phyloP scores from a whole-genome alignment of 2,113 vertebrate species.

The Dipodomys merriami region DNA sequence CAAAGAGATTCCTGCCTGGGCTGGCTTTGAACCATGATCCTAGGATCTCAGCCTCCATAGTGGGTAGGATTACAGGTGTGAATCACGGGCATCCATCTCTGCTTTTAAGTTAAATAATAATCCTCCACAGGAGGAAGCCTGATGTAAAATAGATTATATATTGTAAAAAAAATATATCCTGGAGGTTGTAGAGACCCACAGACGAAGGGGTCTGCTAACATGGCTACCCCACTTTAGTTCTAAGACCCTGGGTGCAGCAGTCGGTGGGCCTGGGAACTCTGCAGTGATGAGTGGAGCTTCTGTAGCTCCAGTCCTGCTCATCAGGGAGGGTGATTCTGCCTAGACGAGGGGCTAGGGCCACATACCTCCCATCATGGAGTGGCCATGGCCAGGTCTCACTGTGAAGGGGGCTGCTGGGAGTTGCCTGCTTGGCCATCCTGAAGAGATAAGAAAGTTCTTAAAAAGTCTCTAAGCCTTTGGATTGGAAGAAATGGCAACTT shows the following conservation, averaged over 20 bases:
- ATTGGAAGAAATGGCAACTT: not conserved
- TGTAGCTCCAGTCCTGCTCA: not conserved
- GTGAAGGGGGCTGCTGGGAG: not conserved
- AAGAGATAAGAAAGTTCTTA: not conserved
- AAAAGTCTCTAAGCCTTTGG: not conserved
- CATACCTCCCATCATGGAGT: not conserved
- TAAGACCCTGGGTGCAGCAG: not conserved
- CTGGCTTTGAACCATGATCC: no score
- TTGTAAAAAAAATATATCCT: slow-evolving; percentile 31
- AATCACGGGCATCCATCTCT: no score
- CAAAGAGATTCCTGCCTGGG: no score
- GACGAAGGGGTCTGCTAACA: not conserved
- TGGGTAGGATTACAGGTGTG: no score
- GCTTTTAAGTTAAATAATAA: slow-evolving; percentile 62
- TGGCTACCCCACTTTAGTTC: not conserved
- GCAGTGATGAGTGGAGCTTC: not conserved
- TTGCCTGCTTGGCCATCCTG: not conserved
- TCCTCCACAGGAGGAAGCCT: slow-evolving; percentile 27
- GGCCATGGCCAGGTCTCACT: not conserved
- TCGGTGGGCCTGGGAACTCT: not conserved
- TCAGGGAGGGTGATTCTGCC: not conserved
- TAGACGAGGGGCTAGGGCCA: not conserved
- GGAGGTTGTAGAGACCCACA: slow-evolving; percentile 34
- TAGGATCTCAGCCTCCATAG: no score
- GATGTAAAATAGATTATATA: not conserved